Percentiles rank a stretch among this genome's conserved stretches.
Evolutionary conservation across 2,888 invertebrate species (phyloP).

Genomic region (Melipona beecheii): DNA sequence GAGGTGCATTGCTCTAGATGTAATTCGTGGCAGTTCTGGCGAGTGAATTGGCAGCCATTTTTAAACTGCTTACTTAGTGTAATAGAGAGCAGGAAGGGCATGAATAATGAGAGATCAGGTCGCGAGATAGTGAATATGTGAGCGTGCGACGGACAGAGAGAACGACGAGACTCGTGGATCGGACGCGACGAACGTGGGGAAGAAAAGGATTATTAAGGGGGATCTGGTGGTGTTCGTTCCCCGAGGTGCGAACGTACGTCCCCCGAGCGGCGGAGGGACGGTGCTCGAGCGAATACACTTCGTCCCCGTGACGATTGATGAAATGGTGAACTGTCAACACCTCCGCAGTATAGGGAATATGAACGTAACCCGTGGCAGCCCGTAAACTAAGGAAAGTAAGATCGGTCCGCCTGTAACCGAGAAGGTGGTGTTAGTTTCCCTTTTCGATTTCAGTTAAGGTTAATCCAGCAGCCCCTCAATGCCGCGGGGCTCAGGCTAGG

Average conservation of each 20-base stretch:
- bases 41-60: slow-evolving; percentile 79
- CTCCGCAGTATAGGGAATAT: slow-evolving; percentile 68
- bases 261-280: slow-evolving; percentile 60
- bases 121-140: slow-evolving; percentile 67
- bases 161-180: slow-evolving; percentile 61
- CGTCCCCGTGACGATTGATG: slow-evolving; percentile 64
- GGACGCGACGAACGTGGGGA: slow-evolving; percentile 46
- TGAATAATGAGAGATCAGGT: slow-evolving; percentile 67
- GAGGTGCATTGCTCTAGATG: slow-evolving; percentile 53
- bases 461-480: slow-evolving; percentile 33
- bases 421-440: slow-evolving; percentile 15
- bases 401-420: slow-evolving; percentile 41
- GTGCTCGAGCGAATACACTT: slow-evolving; percentile 65
- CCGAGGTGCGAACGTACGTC: slow-evolving; percentile 37
- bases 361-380: slow-evolving; percentile 61
- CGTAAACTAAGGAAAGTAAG: slow-evolving; percentile 27
- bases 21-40: slow-evolving; percentile 67
- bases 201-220: neutral
- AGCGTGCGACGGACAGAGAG: slow-evolving; percentile 57
- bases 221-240: neutral
- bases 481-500: slow-evolving; percentile 43
- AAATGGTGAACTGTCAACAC: slow-evolving; percentile 81
- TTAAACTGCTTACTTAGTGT: slow-evolving; percentile 80
- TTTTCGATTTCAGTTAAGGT: slow-evolving; percentile 24
- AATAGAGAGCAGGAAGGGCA: slow-evolving; percentile 68